Evolutionary conservation across 2,797 vertebrate species (phyloP).

Genomic region (Bradypodion pumilum): DNA sequence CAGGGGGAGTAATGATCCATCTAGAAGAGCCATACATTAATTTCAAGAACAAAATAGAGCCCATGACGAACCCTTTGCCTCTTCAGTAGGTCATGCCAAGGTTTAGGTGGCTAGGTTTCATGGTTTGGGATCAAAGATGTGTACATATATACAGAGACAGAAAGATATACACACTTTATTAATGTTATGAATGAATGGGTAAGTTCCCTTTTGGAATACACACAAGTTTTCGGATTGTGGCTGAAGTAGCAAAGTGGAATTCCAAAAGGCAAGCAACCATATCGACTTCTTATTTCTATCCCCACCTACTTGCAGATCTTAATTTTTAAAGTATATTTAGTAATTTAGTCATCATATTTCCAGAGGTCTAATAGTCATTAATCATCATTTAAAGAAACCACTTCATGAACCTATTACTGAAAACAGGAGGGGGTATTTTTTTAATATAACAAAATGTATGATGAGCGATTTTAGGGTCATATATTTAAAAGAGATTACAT

Average conservation of each 20-base stretch:
- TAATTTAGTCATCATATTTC: slow-evolving; percentile 3
- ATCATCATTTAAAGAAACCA: background rate
- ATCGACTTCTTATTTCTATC: slow-evolving; percentile 1
- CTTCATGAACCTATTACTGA: background rate
- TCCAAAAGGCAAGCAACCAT: background rate
- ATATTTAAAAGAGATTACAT: slow-evolving; percentile 37
- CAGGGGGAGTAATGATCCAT: too few relatives aligned
- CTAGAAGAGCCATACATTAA: too few relatives aligned
- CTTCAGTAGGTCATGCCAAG: background rate
- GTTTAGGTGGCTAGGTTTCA: background rate
- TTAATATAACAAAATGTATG: slow-evolving; percentile 17
- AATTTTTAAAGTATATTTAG: background rate
- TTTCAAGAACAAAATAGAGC: background rate
- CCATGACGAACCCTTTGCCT: background rate
- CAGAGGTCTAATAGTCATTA: background rate
- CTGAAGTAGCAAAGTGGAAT: background rate
- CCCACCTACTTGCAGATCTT: background rate
- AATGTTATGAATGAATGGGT: background rate
- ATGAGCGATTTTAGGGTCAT: slow-evolving; percentile 15
- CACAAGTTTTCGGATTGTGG: background rate
- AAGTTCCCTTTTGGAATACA: background rate
- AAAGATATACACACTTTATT: background rate
- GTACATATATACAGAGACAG: background rate
- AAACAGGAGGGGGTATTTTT: background rate
- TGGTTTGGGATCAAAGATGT: background rate